Evolutionary conservation across 2,113 vertebrate genomes (phyloP).

Genomic region (Rhinoptilus africanus): DNA sequence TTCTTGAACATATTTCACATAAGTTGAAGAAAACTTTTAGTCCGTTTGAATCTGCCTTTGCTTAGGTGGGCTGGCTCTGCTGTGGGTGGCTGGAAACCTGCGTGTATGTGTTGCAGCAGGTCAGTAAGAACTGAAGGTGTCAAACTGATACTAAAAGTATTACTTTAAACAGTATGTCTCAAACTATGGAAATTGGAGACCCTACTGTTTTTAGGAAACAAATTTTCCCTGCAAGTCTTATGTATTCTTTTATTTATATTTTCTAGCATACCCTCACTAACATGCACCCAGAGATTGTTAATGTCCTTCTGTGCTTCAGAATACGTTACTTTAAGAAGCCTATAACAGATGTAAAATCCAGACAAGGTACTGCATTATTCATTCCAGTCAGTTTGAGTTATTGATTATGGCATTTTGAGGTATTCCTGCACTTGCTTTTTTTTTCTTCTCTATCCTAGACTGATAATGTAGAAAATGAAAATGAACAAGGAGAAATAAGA

Average conservation of each 20-base stretch:
- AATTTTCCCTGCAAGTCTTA: neutral
- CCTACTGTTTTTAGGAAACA: neutral
- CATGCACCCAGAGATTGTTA: neutral
- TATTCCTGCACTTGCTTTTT: neutral
- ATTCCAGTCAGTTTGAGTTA: slow-evolving; percentile 25
- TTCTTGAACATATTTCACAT: neutral
- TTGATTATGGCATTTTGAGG: slow-evolving; percentile 26
- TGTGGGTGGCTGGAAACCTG: neutral
- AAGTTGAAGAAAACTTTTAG: neutral
- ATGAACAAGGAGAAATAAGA: neutral
- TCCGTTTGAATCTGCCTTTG: neutral
- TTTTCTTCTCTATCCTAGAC: neutral
- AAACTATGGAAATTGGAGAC: neutral
- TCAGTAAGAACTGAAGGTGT: neutral
- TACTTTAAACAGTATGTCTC: neutral
- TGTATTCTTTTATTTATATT: neutral
- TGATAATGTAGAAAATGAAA: slow-evolving; percentile 28
- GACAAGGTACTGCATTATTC: slow-evolving; percentile 10
- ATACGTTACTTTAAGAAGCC: neutral
- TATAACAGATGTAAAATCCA: neutral
- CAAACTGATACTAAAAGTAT: neutral
- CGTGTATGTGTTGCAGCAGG: neutral
- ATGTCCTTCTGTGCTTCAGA: neutral
- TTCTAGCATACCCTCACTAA: neutral
- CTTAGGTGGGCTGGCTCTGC: neutral